These are phyloP conservation scores for Microcebus jonahi DNA, from an alignment of 2,113 vertebrate genomes.

Conservation along the genomic window DNA sequence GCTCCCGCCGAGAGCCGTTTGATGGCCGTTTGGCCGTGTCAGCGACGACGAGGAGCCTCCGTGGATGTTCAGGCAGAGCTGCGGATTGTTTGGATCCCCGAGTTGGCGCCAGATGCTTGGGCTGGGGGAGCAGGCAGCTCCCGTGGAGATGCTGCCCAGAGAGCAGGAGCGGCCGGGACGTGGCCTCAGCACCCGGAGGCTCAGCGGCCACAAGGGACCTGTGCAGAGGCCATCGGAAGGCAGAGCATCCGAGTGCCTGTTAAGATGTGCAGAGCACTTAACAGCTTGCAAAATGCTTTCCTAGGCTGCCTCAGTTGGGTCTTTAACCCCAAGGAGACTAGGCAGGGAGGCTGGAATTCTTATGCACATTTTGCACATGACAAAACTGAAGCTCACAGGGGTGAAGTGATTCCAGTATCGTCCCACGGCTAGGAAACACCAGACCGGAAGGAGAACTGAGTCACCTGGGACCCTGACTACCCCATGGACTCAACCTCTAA, in stretches of 20 bases:
- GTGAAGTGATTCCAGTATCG: neutral
- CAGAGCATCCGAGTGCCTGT: fast-evolving
- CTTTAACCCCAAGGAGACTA: neutral
- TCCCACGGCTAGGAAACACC: fast-evolving
- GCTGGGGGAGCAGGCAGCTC: neutral
- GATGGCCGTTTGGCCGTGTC: slow-evolving; percentile 1
- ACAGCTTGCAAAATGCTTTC: neutral
- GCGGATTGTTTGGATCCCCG: neutral
- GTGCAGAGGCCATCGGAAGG: neutral
- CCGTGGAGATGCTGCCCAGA: neutral
- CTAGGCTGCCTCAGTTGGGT: neutral
- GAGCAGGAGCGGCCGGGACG: neutral
- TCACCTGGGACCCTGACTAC: neutral
- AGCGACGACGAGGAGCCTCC: neutral
- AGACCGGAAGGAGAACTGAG: fast-evolving
- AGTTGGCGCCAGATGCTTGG: neutral
- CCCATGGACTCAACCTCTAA: fast-evolving
- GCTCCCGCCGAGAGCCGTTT: neutral
- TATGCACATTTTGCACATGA: neutral
- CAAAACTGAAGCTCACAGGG: neutral
- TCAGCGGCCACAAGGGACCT: fast-evolving
- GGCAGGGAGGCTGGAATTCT: neutral
- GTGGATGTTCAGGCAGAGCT: neutral
- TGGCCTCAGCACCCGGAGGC: fast-evolving
- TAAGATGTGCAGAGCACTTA: neutral